A percentile compares a stretch with the other conserved stretches of the same genome.
phyloP scores from a whole-genome alignment of 2,797 vertebrate genomes.

The Eospalax fontanierii region DNA sequence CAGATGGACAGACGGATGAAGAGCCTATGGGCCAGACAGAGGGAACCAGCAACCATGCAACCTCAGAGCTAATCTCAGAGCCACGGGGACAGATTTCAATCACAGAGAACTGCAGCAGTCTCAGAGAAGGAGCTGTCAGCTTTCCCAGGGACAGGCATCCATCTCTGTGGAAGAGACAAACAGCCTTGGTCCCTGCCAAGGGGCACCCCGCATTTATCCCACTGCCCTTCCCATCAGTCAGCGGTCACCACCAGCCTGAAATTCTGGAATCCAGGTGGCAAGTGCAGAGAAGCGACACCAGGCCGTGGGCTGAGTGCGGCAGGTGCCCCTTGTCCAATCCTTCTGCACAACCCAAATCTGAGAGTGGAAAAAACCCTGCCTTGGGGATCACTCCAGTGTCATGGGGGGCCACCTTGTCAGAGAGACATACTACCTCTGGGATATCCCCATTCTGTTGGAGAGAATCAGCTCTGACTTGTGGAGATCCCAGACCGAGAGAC shows the following conservation, averaged over 20 bases:
- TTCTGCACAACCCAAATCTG: neutral
- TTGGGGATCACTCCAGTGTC: too few relatives aligned
- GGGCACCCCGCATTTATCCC: neutral
- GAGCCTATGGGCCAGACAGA: neutral
- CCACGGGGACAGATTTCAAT: slow-evolving; percentile 78
- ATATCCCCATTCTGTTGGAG: neutral
- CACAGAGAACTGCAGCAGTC: slow-evolving; percentile 26
- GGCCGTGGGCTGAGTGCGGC: neutral
- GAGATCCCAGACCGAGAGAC: neutral
- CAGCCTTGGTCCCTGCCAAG: slow-evolving; percentile 14
- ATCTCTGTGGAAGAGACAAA: slow-evolving; percentile 69
- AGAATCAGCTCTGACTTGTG: neutral
- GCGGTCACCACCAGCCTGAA: neutral
- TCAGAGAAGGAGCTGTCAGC: slow-evolving; percentile 28
- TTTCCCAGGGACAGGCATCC: slow-evolving; percentile 76
- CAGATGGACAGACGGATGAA: neutral
- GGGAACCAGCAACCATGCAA: slow-evolving; percentile 14
- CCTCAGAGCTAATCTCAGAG: neutral
- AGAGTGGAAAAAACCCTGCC: neutral
- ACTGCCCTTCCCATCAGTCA: neutral
- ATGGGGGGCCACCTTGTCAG: neutral
- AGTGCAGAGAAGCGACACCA: neutral
- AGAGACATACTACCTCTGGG: neutral
- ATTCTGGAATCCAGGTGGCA: neutral
- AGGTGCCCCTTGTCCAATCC: neutral